phyloP scores from a whole-genome alignment of 1,140 invertebrate genomes.

The Zaprionus davidi region DNA sequence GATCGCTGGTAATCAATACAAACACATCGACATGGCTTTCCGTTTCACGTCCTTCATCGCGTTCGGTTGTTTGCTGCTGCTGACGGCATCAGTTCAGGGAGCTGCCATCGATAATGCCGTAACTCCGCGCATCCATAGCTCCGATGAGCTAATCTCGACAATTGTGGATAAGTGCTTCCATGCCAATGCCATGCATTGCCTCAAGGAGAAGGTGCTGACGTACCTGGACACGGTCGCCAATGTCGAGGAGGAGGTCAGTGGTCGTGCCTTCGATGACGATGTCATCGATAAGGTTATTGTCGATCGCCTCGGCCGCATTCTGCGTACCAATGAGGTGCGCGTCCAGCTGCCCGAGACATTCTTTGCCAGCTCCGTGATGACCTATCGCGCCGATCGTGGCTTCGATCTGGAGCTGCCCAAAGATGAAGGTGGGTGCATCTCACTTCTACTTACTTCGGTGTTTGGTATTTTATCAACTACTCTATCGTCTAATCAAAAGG shows the following conservation, averaged over 20 bases:
- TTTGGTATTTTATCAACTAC: conserved; percentile 25
- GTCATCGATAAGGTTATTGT: conserved; percentile 91
- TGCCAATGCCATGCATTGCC: conserved; percentile 88
- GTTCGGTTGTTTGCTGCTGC: conserved; percentile 82
- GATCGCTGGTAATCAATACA: conserved; percentile 3
- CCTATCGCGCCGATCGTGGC: conserved; percentile 88
- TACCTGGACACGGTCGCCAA: conserved; percentile 89
- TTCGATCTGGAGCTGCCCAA: conserved; percentile 86
- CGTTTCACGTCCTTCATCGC: conserved; percentile 77
- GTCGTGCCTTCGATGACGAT: conserved; percentile 85
- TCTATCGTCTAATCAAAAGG: conserved; percentile 44
- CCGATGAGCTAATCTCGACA: conserved; percentile 88
- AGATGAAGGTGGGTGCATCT: conserved; percentile 83
- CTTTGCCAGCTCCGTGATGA: conserved; percentile 88
- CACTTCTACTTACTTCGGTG: neutral
- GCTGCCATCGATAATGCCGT: conserved; percentile 85
- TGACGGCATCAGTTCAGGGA: conserved; percentile 84
- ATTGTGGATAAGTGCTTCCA: conserved; percentile 90
- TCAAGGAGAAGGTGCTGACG: conserved; percentile 89
- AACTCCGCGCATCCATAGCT: conserved; percentile 86
- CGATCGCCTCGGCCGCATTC: conserved; percentile 88
- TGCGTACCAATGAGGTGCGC: conserved; percentile 89
- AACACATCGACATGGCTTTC: conserved; percentile 64
- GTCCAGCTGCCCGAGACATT: conserved; percentile 89
- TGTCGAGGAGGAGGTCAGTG: conserved; percentile 87